Percentiles rank a stretch among this genome's conserved stretches.
Evolutionary conservation across 2,113 vertebrate species (phyloP).

Genomic region (Petrocephalus zakoni): DNA sequence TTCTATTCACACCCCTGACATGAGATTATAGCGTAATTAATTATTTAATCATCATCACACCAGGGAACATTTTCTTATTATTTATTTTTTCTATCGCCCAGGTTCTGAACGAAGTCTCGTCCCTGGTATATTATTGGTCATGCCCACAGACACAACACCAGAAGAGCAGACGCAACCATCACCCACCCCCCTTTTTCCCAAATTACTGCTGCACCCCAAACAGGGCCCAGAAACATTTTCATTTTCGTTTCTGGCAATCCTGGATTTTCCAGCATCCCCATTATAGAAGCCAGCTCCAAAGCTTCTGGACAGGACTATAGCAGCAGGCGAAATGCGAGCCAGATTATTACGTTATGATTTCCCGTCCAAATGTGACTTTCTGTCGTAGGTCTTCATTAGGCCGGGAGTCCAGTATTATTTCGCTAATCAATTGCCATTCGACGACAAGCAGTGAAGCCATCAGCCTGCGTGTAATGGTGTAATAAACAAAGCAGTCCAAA

Average conservation of each 20-base stretch:
- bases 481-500: conserved; percentile 11
- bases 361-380: not conserved
- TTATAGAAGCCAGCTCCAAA: not conserved
- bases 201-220: not conserved
- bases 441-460: not conserved
- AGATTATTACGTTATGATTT: not conserved
- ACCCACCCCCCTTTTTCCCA: not conserved
- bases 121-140: not conserved
- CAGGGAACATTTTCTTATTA: not conserved
- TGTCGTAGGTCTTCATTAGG: not conserved
- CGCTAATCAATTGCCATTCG: not conserved
- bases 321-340: not conserved
- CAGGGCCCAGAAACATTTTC: not conserved
- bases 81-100: not conserved
- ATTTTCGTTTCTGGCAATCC: not conserved
- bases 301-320: not conserved
- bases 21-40: not conserved
- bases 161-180: not conserved
- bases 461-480: not conserved
- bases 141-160: not conserved
- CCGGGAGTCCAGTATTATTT: conserved; percentile 9
- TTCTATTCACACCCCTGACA: not conserved
- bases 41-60: not conserved
- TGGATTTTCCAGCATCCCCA: not conserved
- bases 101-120: not conserved